Base-by-base conservation (phyloP, 1,140 invertebrate genomes). In the Fopius arisanus region DNA sequence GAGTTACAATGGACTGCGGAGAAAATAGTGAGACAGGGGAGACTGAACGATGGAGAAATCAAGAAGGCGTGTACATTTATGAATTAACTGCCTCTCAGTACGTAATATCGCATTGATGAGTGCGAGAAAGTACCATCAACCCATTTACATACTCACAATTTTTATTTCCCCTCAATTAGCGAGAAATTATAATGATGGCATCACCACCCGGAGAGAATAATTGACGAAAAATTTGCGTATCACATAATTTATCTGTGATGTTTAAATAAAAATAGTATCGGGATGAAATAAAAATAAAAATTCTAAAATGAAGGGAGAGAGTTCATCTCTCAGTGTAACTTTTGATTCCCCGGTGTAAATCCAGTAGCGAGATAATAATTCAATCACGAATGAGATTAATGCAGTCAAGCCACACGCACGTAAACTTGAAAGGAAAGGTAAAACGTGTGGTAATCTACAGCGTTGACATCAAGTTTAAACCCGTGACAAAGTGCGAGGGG, bases 41-140 rank as follows among this genome's bases (percentile, higher is more conserved):
- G 43, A 28, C 14, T 48, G 54, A 65, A 14, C 4, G 31, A 66
- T 74, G 73, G 54, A 66, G 73, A 75, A 75, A 75, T 71, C 62
- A 43, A 10, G 65, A 29, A 71, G 73, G 73, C 63, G 73, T 75
- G 69, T 31, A 75, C 63, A 3, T 6, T 75, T 75, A 70, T 75
- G 73, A 70, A 71, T 75, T 75, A 71, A 59, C 29, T 70, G 16
- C 63, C 43, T 51, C 14, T 40, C 41, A 59, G 9, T 59, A 23
- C 23, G 54, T 59, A 59, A 59, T 59, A 28, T 59, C 19, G 12
- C 54, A 59, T 28, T 59, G 54, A 59, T 59, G 54, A 59, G 54
- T 59, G 54, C 54, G 54, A 59, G 54, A 59, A 59, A 59, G 54
- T 23, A 10, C 63, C 43, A 48, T 48, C 43, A 48, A n/a, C n/a